Conservation (phyloP, 2,888 invertebrate genomes). For the Drosophila suboccidentalis region DNA sequence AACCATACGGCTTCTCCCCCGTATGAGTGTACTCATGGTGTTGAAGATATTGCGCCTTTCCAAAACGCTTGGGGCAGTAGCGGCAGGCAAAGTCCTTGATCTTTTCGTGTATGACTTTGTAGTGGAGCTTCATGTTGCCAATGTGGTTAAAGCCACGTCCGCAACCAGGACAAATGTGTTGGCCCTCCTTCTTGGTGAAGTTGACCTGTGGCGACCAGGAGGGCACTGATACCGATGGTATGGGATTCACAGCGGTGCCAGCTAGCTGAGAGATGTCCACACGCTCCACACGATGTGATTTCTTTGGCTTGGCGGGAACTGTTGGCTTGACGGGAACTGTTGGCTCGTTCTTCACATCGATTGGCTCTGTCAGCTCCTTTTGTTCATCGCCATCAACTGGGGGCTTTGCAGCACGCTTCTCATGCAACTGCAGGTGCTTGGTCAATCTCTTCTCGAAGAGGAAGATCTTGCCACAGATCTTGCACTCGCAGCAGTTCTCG, state of each 20-base stretch:
- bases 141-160: slow-evolving; percentile 83
- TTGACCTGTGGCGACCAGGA: slow-evolving; percentile 83
- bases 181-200: slow-evolving; percentile 84
- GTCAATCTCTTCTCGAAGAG: slow-evolving; percentile 81
- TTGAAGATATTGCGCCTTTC: slow-evolving; percentile 83
- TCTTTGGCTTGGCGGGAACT: slow-evolving; percentile 45
- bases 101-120: slow-evolving; percentile 83
- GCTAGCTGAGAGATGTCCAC: slow-evolving; percentile 82
- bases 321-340: slow-evolving; percentile 23
- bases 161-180: slow-evolving; percentile 83
- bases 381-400: background rate
- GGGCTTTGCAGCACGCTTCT: slow-evolving; percentile 68
- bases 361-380: background rate
- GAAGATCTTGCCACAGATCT: slow-evolving; percentile 81
- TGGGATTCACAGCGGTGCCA: slow-evolving; percentile 82
- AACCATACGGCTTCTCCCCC: slow-evolving; percentile 84
- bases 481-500: slow-evolving; percentile 82
- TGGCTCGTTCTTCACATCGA: background rate
- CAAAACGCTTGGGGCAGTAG: slow-evolving; percentile 83
- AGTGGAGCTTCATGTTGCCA: slow-evolving; percentile 83
- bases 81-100: slow-evolving; percentile 83
- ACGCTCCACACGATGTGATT: slow-evolving; percentile 11
- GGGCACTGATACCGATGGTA: slow-evolving; percentile 80
- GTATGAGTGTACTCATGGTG: slow-evolving; percentile 85
- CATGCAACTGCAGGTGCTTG: slow-evolving; percentile 81